These are phyloP conservation scores for Isurus oxyrinchus DNA, from an alignment of 2,113 vertebrate species.

Conservation along the genomic window DNA sequence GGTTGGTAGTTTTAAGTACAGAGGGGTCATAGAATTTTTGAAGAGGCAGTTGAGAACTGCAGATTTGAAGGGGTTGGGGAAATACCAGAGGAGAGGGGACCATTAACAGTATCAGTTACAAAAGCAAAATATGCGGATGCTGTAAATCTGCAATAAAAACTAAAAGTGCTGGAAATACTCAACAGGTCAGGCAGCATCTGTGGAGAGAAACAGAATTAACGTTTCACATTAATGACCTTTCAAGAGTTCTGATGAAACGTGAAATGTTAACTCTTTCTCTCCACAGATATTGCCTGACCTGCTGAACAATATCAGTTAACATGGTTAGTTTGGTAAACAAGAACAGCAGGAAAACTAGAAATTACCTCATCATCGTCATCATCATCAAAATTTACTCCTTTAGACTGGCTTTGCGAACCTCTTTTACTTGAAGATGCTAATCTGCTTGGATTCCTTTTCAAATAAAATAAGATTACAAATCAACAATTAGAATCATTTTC, in stretches of 20 bases:
- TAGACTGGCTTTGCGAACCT: conserved; percentile 66
- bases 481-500: not conserved
- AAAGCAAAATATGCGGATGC: too few relatives aligned
- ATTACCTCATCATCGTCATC: conserved; percentile 71
- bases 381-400: conserved; percentile 66
- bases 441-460: not conserved
- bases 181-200: too few relatives aligned
- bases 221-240: not conserved
- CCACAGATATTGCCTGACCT: not conserved
- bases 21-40: not conserved
- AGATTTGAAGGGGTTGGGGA: not conserved
- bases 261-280: not conserved
- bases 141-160: too few relatives aligned
- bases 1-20: not conserved
- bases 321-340: not conserved
- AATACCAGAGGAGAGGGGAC: too few relatives aligned
- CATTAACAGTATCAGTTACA: too few relatives aligned
- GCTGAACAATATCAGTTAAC: not conserved
- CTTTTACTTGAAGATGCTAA: conserved; percentile 51
- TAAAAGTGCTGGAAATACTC: too few relatives aligned
- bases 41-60: not conserved
- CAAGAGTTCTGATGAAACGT: not conserved
- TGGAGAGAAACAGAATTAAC: too few relatives aligned
- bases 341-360: not conserved
- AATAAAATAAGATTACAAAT: conserved; percentile 26